Evolutionary conservation across 1,140 invertebrate species (phyloP).

Genomic region (Zaprionus lachaisei): DNA sequence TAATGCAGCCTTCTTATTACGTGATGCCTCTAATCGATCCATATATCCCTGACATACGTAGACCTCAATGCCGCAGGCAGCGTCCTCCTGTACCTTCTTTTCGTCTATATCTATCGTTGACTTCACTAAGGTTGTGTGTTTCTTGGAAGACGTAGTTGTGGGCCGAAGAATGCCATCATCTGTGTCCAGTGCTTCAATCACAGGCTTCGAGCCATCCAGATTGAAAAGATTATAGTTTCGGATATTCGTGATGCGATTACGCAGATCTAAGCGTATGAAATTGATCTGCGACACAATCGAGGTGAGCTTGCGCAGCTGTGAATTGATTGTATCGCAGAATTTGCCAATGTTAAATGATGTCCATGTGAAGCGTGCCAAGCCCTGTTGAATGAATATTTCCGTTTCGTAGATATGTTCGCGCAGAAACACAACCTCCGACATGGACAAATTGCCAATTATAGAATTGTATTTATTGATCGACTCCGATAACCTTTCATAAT

Average conservation of each 20-base stretch:
- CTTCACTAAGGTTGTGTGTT: too few relatives aligned
- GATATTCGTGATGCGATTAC: slow-evolving; percentile 86
- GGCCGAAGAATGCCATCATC: too few relatives aligned
- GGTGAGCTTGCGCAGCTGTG: slow-evolving; percentile 86
- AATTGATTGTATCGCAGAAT: slow-evolving; percentile 87
- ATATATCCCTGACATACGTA: slow-evolving; percentile 85
- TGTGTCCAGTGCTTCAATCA: neutral
- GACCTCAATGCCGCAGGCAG: slow-evolving; percentile 56
- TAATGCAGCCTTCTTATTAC: slow-evolving; percentile 87
- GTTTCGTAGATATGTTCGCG: slow-evolving; percentile 89
- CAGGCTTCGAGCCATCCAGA: slow-evolving; percentile 61
- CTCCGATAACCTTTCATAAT: slow-evolving; percentile 86
- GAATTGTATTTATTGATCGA: slow-evolving; percentile 88
- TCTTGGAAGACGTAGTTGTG: too few relatives aligned
- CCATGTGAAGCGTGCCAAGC: slow-evolving; percentile 92
- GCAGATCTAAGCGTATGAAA: slow-evolving; percentile 90
- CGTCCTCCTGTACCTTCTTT: slow-evolving; percentile 31
- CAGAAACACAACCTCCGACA: slow-evolving; percentile 88
- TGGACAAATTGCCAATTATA: slow-evolving; percentile 86
- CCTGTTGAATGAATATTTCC: slow-evolving; percentile 91
- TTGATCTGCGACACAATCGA: slow-evolving; percentile 90
- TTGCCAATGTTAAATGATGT: slow-evolving; percentile 92
- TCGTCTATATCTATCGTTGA: neutral
- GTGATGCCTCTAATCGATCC: slow-evolving; percentile 86
- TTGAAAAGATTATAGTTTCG: slow-evolving; percentile 87